These are phyloP conservation scores for Callocephalon fimbriatum DNA, from an alignment of 2,113 vertebrate genomes.

Conservation along the genomic window DNA sequence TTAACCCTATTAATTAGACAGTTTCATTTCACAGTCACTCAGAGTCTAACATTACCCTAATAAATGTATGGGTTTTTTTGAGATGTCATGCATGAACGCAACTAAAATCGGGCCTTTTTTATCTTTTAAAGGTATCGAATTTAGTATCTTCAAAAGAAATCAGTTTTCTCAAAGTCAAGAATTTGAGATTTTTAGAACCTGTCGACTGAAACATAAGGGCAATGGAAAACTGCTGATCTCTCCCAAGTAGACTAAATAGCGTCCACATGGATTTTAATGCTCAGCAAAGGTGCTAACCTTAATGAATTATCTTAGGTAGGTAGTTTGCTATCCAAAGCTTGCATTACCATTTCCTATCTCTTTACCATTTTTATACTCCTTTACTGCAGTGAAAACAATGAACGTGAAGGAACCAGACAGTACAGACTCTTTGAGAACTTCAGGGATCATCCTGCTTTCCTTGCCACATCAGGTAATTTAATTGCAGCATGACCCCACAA, in stretches of 20 bases:
- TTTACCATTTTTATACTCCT: not conserved
- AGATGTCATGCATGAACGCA: not conserved
- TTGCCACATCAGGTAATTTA: not conserved
- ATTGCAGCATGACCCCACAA: not conserved
- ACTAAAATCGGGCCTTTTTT: not conserved
- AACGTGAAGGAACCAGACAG: not conserved
- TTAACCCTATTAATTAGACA: not conserved
- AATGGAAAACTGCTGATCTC: not conserved
- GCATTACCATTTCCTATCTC: not conserved
- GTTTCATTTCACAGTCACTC: slow-evolving; percentile 20
- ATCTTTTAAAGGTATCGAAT: not conserved
- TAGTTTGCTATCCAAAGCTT: not conserved
- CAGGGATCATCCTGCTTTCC: not conserved
- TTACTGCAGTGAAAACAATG: not conserved
- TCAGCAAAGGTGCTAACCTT: not conserved
- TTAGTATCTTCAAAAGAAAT: not conserved
- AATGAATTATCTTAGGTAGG: not conserved
- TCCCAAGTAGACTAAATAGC: not conserved
- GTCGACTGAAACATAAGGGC: not conserved
- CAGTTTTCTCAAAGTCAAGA: not conserved
- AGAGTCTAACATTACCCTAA: not conserved
- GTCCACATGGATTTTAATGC: not conserved
- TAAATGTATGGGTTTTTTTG: not conserved
- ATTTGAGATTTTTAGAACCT: not conserved
- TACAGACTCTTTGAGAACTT: not conserved